Conservation (phyloP, 2,113 vertebrate genomes). For the Sardina pilchardus region DNA sequence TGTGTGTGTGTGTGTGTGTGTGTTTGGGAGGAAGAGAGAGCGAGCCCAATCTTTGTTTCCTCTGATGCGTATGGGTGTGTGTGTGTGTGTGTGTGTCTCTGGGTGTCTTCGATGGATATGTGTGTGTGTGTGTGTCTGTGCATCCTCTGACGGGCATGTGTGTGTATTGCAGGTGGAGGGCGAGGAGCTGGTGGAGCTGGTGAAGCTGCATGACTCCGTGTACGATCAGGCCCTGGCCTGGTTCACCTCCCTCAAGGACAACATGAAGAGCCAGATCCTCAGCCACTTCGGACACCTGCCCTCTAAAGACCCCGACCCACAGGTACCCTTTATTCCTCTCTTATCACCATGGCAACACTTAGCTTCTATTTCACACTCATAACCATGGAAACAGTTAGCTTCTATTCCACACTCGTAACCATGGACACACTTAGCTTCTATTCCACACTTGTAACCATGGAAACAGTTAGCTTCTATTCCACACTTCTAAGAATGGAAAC, state of each 20-base stretch:
- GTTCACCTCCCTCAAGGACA: slow-evolving; percentile 90
- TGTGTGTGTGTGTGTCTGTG: neutral
- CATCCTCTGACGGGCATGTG: neutral
- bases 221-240: slow-evolving; percentile 87
- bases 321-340: slow-evolving; percentile 66
- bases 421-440: no score
- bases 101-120: neutral
- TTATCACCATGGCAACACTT: no score
- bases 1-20: neutral
- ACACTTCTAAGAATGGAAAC: no score
- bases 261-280: slow-evolving; percentile 89
- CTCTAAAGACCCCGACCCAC: slow-evolving; percentile 81
- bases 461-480: no score
- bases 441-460: no score
- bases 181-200: slow-evolving; percentile 80
- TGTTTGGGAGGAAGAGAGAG: neutral
- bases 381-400: no score
- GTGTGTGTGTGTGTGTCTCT: neutral
- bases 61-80: slow-evolving; percentile 7
- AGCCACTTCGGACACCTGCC: slow-evolving; percentile 91
- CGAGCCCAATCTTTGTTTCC: neutral
- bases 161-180: slow-evolving; percentile 77
- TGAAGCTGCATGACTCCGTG: slow-evolving; percentile 81
- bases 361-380: no score
- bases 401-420: no score